Percentiles rank a stretch among this genome's conserved stretches.
phyloP scores from a whole-genome alignment of 2,113 vertebrate genomes.

The Rattus rattus region DNA sequence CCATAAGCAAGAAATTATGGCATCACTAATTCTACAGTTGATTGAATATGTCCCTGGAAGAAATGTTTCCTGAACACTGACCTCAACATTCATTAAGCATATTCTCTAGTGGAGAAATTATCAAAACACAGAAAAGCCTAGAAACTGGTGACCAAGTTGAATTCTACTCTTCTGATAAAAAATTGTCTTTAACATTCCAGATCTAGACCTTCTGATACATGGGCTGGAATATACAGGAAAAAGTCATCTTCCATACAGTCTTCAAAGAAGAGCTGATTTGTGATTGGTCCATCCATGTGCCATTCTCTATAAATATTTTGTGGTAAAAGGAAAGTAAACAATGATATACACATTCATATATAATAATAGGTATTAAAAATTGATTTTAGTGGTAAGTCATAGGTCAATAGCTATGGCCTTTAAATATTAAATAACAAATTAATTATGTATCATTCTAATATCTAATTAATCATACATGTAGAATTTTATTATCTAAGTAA shows the following conservation, averaged over 20 bases:
- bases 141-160: not conserved
- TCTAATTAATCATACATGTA: not conserved
- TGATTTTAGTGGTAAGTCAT: not conserved
- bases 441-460: not conserved
- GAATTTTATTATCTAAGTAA: not conserved
- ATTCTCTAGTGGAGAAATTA: not conserved
- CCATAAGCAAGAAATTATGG: not conserved
- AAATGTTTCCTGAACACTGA: not conserved
- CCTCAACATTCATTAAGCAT: not conserved
- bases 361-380: not conserved
- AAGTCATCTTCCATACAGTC: rapidly evolving
- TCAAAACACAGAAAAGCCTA: not conserved
- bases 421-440: not conserved
- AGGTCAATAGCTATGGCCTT: not conserved
- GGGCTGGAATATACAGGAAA: not conserved
- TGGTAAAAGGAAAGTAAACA: not conserved
- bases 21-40: not conserved
- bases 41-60: not conserved
- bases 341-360: not conserved
- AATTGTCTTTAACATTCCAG: not conserved
- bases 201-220: too few species aligned
- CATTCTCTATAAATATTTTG: not conserved
- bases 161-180: not conserved
- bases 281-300: not conserved
- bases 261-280: not conserved